phyloP scores from a whole-genome alignment of 2,888 invertebrate genomes.

The Ypsolopha sequella region DNA sequence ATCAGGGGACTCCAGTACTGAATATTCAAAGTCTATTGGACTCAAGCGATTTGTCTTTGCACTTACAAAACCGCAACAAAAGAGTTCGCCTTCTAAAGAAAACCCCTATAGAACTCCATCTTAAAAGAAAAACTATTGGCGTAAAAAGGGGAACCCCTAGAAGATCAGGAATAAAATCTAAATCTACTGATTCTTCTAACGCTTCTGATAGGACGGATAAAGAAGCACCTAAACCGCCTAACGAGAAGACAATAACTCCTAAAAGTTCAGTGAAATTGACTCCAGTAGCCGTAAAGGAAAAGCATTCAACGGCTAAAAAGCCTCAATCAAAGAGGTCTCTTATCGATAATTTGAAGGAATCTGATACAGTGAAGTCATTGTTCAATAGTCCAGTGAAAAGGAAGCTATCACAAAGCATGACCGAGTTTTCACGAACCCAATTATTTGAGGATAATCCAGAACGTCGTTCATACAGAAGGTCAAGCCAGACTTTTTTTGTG shows the following conservation, averaged over 20 bases:
- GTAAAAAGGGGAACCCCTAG: slow-evolving; percentile 17
- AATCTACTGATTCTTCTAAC: slow-evolving; percentile 24
- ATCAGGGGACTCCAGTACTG: slow-evolving; percentile 41
- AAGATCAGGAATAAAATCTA: slow-evolving; percentile 20
- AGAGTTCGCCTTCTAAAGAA: slow-evolving; percentile 12
- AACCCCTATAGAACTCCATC: too few species aligned
- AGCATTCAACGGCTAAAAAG: slow-evolving; percentile 60
- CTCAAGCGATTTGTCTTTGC: slow-evolving; percentile 25
- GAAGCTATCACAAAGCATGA: slow-evolving; percentile 62
- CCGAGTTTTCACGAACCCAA: slow-evolving; percentile 41
- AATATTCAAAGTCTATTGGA: slow-evolving; percentile 43
- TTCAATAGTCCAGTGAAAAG: slow-evolving; percentile 62
- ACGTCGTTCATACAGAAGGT: slow-evolving; percentile 10
- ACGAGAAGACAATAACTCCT: slow-evolving; percentile 41
- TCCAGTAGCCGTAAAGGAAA: slow-evolving; percentile 52
- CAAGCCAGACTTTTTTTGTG: slow-evolving; percentile 27
- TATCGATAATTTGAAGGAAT: slow-evolving; percentile 52
- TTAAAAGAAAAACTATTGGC: slow-evolving; percentile 33
- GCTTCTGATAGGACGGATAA: slow-evolving; percentile 18
- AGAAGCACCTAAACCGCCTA: slow-evolving; percentile 11
- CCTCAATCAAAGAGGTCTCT: slow-evolving; percentile 56
- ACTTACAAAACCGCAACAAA: slow-evolving; percentile 13
- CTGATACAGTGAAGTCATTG: slow-evolving; percentile 50
- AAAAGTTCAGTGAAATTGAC: slow-evolving; percentile 38
- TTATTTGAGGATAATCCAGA: slow-evolving; percentile 33